A percentile compares a stretch with the other conserved stretches of the same genome.
These are phyloP conservation scores for Heliconius melpomene DNA, from an alignment of 1,140 invertebrate genomes.

Conservation along the genomic window DNA sequence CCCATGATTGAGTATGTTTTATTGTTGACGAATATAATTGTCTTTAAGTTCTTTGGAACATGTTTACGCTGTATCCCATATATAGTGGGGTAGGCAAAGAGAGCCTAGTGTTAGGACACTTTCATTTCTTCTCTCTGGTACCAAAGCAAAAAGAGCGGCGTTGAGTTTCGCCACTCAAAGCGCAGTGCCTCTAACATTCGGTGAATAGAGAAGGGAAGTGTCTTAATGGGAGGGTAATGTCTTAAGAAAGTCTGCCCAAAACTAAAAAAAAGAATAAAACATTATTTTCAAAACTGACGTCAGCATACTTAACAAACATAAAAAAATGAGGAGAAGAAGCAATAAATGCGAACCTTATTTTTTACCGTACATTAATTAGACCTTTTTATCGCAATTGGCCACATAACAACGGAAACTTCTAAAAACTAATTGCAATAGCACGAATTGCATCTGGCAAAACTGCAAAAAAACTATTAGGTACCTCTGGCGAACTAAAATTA, in stretches of 20 bases:
- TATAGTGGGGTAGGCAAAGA: too few relatives aligned
- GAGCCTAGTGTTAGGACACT: too few relatives aligned
- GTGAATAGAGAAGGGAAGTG: too few relatives aligned
- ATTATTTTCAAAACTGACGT: too few relatives aligned
- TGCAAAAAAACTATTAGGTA: not conserved
- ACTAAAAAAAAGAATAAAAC: too few relatives aligned
- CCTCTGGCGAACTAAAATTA: conserved; percentile 22
- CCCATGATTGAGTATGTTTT: conserved; percentile 47
- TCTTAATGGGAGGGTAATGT: too few relatives aligned
- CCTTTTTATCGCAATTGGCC: not conserved
- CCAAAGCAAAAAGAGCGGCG: too few relatives aligned
- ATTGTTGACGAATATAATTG: conserved; percentile 18
- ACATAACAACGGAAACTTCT: not conserved
- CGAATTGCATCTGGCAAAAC: not conserved
- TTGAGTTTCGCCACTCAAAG: too few relatives aligned
- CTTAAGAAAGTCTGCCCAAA: too few relatives aligned
- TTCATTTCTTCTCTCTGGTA: too few relatives aligned
- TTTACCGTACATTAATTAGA: not conserved
- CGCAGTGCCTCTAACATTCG: too few relatives aligned
- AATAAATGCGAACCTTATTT: not conserved
- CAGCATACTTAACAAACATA: not conserved
- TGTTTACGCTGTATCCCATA: too few relatives aligned
- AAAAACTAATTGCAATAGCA: not conserved
- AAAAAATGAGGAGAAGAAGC: not conserved
- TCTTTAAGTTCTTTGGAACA: not conserved